phyloP scores from a whole-genome alignment of 2,888 invertebrate species.

The Orchestes rusci region DNA sequence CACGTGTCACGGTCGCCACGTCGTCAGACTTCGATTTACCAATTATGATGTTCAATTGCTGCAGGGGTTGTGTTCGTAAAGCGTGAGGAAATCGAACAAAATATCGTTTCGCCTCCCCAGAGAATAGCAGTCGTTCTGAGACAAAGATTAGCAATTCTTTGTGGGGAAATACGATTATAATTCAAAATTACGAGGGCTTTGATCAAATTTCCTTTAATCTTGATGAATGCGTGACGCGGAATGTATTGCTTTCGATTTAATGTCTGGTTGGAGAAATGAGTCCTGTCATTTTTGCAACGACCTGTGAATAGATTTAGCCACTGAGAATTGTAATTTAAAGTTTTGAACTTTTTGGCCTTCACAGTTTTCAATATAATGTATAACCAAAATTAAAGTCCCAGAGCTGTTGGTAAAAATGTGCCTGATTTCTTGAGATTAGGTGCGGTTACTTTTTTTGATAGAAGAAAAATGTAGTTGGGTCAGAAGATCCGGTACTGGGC shows the following conservation, averaged over 20 bases:
- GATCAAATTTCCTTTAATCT: constrained; percentile 26
- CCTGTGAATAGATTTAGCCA: too few species aligned
- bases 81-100: constrained; percentile 32
- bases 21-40: constrained; percentile 37
- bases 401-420: too few species aligned
- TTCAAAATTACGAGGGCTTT: constrained; percentile 23
- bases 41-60: constrained; percentile 41
- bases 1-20: constrained; percentile 39
- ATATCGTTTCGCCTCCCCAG: constrained; percentile 27
- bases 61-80: constrained; percentile 28
- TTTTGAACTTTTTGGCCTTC: too few species aligned
- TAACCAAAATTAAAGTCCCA: too few species aligned
- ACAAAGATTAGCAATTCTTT: constrained; percentile 27
- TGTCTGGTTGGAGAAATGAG: too few species aligned
- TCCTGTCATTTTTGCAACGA: too few species aligned
- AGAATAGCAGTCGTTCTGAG: constrained; percentile 18
- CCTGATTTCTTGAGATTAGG: too few species aligned
- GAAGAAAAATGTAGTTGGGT: too few species aligned
- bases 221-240: constrained; percentile 21
- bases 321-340: too few species aligned
- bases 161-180: constrained; percentile 26
- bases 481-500: too few species aligned
- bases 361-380: too few species aligned
- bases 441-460: too few species aligned
- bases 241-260: constrained; percentile 15